phyloP scores from a whole-genome alignment of 2,797 vertebrate species.

The Menidia menidia region DNA sequence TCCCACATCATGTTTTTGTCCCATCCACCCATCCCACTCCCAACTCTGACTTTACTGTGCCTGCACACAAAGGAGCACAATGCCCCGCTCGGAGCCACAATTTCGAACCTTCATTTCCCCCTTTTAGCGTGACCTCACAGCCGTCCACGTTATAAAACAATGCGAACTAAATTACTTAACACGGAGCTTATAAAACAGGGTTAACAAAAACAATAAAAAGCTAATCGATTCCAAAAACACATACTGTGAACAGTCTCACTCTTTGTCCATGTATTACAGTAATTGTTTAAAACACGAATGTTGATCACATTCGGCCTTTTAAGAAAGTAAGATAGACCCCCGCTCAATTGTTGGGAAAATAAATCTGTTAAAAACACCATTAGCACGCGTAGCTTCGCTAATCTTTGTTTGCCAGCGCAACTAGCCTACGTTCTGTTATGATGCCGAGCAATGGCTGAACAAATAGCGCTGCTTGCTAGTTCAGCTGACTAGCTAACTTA shows the following conservation, averaged over 20 bases:
- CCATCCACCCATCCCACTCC: conserved; percentile 72
- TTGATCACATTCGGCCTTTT: background rate
- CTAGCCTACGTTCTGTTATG: conserved; percentile 79
- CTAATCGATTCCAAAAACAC: background rate
- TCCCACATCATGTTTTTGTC: conserved; percentile 58
- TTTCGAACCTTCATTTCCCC: background rate
- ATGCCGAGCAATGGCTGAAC: conserved; percentile 76
- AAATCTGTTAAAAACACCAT: conserved; percentile 11
- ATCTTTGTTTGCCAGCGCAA: conserved; percentile 72
- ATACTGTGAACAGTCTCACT: conserved; percentile 6
- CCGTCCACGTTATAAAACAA: conserved; percentile 14
- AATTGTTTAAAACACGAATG: background rate
- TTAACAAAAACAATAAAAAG: no score
- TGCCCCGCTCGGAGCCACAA: background rate
- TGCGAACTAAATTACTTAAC: conserved; percentile 49
- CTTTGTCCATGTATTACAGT: conserved; percentile 32
- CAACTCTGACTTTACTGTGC: conserved; percentile 63
- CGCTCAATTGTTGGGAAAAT: background rate
- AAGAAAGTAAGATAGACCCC: background rate
- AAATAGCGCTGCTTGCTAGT: conserved; percentile 37
- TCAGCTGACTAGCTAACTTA: conserved; percentile 23
- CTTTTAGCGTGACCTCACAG: background rate
- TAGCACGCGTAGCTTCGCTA: conserved; percentile 17
- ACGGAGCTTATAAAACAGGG: no score
- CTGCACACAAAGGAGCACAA: conserved; percentile 70